These are phyloP conservation scores for Triops cancriformis DNA, from an alignment of 1,140 invertebrate species.

Conservation along the genomic window DNA sequence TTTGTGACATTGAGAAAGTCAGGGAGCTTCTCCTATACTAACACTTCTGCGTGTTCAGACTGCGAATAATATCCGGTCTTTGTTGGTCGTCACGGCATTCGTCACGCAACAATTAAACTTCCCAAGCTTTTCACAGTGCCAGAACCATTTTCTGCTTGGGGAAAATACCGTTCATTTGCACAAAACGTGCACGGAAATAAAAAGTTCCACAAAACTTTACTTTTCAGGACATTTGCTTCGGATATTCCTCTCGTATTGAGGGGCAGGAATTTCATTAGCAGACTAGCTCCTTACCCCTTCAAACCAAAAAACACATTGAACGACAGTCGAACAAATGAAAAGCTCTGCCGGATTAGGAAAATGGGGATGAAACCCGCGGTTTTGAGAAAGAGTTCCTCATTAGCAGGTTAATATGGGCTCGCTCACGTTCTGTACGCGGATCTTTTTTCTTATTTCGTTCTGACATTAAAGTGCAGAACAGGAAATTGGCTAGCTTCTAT, in stretches of 20 bases:
- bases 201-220: neutral
- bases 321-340: neutral
- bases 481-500: too few species aligned
- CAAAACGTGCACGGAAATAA: neutral
- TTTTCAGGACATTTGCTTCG: too few species aligned
- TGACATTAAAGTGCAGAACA: too few species aligned
- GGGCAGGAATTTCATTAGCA: too few species aligned
- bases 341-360: too few species aligned
- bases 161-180: neutral
- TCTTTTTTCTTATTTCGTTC: too few species aligned
- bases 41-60: slow-evolving; percentile 1
- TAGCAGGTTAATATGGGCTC: too few species aligned
- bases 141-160: neutral
- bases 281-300: neutral
- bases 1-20: neutral
- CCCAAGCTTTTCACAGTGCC: neutral
- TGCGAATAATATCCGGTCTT: slow-evolving; percentile 1
- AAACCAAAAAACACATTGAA: neutral
- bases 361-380: too few species aligned
- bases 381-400: too few species aligned
- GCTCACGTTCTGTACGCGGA: too few species aligned
- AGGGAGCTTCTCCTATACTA: neutral
- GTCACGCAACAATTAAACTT: neutral
- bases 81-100: neutral
- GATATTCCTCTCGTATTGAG: neutral